A percentile compares a stretch with the other conserved stretches of the same genome.
These are phyloP conservation scores for Heliconius congener DNA, from an alignment of 1,140 invertebrate species.

Conservation along the genomic window DNA sequence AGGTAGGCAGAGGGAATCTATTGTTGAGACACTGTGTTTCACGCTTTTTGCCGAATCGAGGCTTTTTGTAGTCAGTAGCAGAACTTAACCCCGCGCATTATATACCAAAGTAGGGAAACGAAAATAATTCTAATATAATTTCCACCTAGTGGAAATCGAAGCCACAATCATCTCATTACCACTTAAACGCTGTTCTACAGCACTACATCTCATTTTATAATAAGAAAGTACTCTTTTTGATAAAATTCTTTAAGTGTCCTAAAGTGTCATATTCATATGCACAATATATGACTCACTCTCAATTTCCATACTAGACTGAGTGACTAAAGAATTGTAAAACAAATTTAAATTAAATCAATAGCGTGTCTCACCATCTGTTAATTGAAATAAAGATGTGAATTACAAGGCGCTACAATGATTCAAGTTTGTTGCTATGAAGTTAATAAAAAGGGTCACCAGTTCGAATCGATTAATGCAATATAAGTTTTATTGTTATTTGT, in stretches of 20 bases:
- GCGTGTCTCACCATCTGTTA: not conserved
- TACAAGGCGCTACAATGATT: not conserved
- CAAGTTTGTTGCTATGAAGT: not conserved
- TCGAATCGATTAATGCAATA: not conserved
- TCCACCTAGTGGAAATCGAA: no score
- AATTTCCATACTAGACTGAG: constrained; percentile 1
- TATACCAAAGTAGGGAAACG: no score
- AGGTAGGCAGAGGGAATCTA: no score
- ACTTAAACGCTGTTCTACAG: no score
- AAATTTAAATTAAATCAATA: not conserved
- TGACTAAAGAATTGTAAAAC: constrained; percentile 3
- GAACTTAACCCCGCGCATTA: no score
- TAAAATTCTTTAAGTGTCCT: not conserved
- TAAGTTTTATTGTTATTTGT: not conserved
- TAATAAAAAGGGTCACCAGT: not conserved
- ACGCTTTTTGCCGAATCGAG: no score
- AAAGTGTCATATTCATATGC: not conserved
- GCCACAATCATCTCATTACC: no score
- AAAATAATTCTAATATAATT: no score
- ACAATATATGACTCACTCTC: not conserved
- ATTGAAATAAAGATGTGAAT: not conserved
- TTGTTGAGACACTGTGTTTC: no score
- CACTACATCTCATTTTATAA: no score
- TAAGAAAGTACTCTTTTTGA: not conserved
- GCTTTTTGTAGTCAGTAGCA: no score